These are phyloP conservation scores for Actinernus sp. DNA, from an alignment of 92 coral and sea anemone species.

Conservation along the genomic window DNA sequence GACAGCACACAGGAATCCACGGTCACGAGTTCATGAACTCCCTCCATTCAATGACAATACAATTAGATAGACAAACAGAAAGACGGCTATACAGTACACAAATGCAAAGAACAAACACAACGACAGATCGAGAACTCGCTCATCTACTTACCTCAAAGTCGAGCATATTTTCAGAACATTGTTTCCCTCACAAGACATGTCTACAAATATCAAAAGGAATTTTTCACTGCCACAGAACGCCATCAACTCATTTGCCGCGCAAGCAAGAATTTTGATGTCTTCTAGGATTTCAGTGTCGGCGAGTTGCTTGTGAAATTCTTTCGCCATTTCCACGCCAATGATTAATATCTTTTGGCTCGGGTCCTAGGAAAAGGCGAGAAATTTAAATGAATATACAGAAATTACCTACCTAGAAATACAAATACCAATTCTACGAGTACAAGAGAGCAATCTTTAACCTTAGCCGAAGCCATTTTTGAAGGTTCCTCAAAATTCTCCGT, in stretches of 20 bases:
- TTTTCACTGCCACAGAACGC: constrained; percentile 64
- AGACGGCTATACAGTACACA: no score
- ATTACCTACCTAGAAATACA: no score
- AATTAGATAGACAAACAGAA: no score
- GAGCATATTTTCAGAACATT: constrained; percentile 65
- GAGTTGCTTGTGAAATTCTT: constrained; percentile 45
- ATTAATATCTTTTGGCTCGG: constrained; percentile 62
- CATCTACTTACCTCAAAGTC: constrained; percentile 54
- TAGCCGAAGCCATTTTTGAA: no score
- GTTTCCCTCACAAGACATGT: constrained; percentile 43
- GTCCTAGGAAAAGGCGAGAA: constrained; percentile 59
- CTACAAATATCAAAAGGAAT: constrained; percentile 66
- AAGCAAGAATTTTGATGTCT: constrained; percentile 38
- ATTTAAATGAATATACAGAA: no score
- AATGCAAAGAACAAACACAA: no score
- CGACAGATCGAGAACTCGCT: no score
- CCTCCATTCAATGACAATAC: no score
- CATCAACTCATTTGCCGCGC: constrained; percentile 45
- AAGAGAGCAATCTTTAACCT: no score
- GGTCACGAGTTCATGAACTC: no score
- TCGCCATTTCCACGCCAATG: constrained; percentile 54
- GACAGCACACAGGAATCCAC: no score
- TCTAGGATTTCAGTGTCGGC: constrained; percentile 45
- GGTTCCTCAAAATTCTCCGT: constrained; percentile 8
- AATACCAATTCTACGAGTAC: no score